Base-by-base conservation (phyloP, 2,888 invertebrate genomes). In the Eupithecia inturbata region DNA sequence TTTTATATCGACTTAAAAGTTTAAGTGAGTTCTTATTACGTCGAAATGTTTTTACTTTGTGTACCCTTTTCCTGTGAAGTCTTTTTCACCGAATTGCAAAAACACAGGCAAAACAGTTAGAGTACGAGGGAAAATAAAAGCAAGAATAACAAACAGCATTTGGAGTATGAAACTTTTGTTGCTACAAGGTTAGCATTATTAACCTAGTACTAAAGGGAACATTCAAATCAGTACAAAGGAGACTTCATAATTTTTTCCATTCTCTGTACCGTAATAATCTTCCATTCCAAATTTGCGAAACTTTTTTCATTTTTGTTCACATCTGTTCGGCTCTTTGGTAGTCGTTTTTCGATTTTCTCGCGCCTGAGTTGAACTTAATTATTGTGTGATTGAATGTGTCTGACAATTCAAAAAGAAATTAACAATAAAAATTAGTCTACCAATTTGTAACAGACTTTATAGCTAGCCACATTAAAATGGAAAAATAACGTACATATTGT, bases 281-380 rank as follows among this genome's bases (percentile, higher is more conserved):
- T 82, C 88, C 88, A 90, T 91, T 91, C 85, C 88, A 89, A 91
- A 92, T 92, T 89, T 89, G 86, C 83, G 82, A 88, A 93, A 94
- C 91, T 93, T 94, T 94, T 94, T 94, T 94, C 94, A 93, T 93
- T 90, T 93, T 88, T 91, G 90, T 92, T 89, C 91, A 89, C 93
- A 93, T 93, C 94, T 93, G 93, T 89, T 92, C 86, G 86, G 80
- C 84, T 86, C 85, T 88, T 88, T 84, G 84, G 83, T 82, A 84
- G 84, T 81, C 83, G 84, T 85, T 86, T 90, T 89, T 90, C 88
- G 87, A 90, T 91, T 88, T 85, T 84, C 78, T 84, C 80, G 82
- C 82, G 82, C 78, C 84, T 85, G 79, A 80, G 81, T 80, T 78
- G 74, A 77, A 77, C 66, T 53, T 66, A 77, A 78, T 77, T 75